Evolutionary conservation across 2,113 vertebrate genomes (phyloP).

Genomic region (Mirza zaza): DNA sequence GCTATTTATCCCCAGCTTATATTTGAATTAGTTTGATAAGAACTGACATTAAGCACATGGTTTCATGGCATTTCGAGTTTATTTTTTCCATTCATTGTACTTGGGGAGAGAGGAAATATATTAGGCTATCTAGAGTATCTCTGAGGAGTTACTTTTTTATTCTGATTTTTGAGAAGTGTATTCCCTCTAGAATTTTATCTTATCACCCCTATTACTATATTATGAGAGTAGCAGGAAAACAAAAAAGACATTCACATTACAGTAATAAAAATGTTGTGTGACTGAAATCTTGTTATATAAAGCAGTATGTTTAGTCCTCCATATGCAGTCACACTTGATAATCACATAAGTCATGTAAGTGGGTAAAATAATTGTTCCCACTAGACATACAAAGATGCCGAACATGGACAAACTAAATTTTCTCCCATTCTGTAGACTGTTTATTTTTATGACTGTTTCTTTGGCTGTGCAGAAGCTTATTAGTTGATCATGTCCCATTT

Average conservation of each 20-base stretch:
- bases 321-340: fast-evolving
- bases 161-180: neutral
- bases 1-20: neutral
- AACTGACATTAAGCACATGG: neutral
- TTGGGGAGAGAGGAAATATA: neutral
- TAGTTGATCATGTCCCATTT: too few species aligned
- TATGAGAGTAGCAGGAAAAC: neutral
- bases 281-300: too few species aligned
- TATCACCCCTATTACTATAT: neutral
- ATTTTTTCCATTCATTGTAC: neutral
- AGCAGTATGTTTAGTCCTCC: too few species aligned
- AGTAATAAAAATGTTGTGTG: neutral
- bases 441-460: too few species aligned
- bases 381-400: fast-evolving
- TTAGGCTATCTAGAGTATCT: neutral
- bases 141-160: neutral
- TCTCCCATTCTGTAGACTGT: too few species aligned
- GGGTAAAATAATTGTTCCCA: neutral
- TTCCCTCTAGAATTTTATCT: neutral
- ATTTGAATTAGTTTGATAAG: neutral
- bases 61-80: neutral
- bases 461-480: too few species aligned
- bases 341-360: neutral
- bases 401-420: neutral
- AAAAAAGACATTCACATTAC: neutral